phyloP scores from a whole-genome alignment of 2,888 invertebrate species.

The Blastobasis adustella region DNA sequence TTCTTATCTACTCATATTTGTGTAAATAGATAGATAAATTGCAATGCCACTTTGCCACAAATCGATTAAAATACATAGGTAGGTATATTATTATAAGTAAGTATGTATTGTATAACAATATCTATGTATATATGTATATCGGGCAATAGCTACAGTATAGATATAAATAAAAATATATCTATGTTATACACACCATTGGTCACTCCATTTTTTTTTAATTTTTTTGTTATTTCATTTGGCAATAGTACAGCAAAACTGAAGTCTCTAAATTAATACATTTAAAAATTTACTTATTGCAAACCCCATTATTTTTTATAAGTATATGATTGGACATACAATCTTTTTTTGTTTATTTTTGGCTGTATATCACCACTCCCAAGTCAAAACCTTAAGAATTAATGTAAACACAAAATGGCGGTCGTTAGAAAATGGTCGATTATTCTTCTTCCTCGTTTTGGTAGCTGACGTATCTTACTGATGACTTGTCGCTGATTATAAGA shows the following conservation, averaged over 20 bases:
- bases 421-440: slow-evolving; percentile 45
- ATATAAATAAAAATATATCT: slow-evolving; percentile 13
- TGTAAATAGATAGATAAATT: too few species aligned
- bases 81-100: slow-evolving; percentile 21
- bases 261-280: slow-evolving; percentile 13
- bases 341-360: background rate
- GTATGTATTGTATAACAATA: slow-evolving; percentile 28
- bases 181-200: slow-evolving; percentile 11
- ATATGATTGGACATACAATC: too few species aligned
- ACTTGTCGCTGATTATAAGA: slow-evolving; percentile 91
- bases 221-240: slow-evolving; percentile 2
- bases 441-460: slow-evolving; percentile 95
- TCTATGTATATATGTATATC: slow-evolving; percentile 24
- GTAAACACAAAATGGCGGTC: slow-evolving; percentile 28
- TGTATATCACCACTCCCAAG: slow-evolving; percentile 25
- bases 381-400: slow-evolving; percentile 14
- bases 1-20: too few species aligned
- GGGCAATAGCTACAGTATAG: slow-evolving; percentile 43
- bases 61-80: slow-evolving; percentile 4
- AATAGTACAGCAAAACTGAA: slow-evolving; percentile 10
- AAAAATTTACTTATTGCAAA: slow-evolving; percentile 14
- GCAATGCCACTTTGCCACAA: too few species aligned
- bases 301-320: slow-evolving; percentile 11
- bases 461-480: slow-evolving; percentile 95
- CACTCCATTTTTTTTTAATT: slow-evolving; percentile 11